Base-by-base conservation (phyloP, 2,888 invertebrate species). In the Erebia aethiops region DNA sequence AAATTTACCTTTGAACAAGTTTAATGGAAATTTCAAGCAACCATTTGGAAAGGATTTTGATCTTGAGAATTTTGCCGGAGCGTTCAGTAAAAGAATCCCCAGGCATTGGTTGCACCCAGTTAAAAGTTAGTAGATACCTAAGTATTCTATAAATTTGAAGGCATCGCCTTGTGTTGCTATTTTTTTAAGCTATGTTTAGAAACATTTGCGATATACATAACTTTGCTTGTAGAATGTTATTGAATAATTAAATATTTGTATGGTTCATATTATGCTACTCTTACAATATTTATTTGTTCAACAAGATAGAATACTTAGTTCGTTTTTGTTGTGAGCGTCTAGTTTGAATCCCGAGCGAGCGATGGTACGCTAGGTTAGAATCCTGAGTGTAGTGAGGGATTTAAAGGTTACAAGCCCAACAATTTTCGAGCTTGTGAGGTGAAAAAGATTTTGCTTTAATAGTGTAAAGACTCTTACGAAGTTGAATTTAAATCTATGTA, bases 1-100 rank as follows among this genome's bases (percentile, higher is more conserved):
- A 85, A 86, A 85, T 88, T 85, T 81, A 82, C 84, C 84, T 87
- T 86, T 85, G 83, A 85, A 83, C 82, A 82, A 84, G 84, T 84
- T 85, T 88, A 89, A 90, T 89, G 85, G 87, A 85, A 90, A 90
- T 86, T 90, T 90, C 82, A 81, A 83, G 83, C 84, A 88, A 88
- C 88, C 87, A 84, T 87, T 87, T 82, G 85, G 81, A 87, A 88
- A 86, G 82, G 82, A 87, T 86, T 90, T 91, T 90, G 88, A 89
- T 90, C 88, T 87, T 85, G 81, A 82, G 82, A 86, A 86, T 87
- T 87, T 86, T 80, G 82, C 81, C 81, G 80, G 83, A 87, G 83
- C 83, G 82, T 81, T 84, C 77, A 78, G 81, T 79, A 80, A 84
- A 86, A 84, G 82, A 80, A 81, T 81, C 78, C 82, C 78, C 79